These are phyloP conservation scores for Drosophila aff. DNA, from an alignment of 1,140 invertebrate genomes.

Conservation along the genomic window DNA sequence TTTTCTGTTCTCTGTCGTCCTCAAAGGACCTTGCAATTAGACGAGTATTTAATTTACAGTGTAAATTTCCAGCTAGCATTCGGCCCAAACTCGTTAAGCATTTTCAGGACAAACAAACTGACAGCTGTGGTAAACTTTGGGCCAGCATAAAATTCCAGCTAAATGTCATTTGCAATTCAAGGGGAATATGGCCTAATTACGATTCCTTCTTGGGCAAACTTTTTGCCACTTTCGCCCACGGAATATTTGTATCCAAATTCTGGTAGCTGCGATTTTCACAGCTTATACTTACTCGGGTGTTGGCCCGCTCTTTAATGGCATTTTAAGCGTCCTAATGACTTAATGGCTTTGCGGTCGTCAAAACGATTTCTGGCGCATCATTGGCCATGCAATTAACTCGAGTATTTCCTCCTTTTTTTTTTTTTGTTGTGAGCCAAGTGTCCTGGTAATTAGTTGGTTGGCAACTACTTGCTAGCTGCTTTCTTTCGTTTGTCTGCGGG, in stretches of 20 bases:
- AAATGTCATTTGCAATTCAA: slow-evolving; percentile 76
- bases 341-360: slow-evolving; percentile 65
- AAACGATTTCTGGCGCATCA: slow-evolving; percentile 76
- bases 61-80: slow-evolving; percentile 14
- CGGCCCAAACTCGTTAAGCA: slow-evolving; percentile 23
- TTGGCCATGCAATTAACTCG: slow-evolving; percentile 76
- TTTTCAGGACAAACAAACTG: slow-evolving; percentile 22
- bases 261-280: slow-evolving; percentile 18
- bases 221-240: slow-evolving; percentile 2
- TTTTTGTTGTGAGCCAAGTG: slow-evolving; percentile 34
- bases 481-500: slow-evolving; percentile 19
- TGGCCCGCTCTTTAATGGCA: slow-evolving; percentile 56
- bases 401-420: slow-evolving; percentile 16
- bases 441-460: slow-evolving; percentile 68
- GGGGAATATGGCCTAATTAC: slow-evolving; percentile 64
- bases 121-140: slow-evolving; percentile 44
- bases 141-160: slow-evolving; percentile 34
- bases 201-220: background rate
- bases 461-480: slow-evolving; percentile 16
- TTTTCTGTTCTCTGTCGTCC: slow-evolving; percentile 17
- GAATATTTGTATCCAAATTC: slow-evolving; percentile 27
- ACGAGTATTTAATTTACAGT: slow-evolving; percentile 68
- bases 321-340: slow-evolving; percentile 72
- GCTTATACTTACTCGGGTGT: slow-evolving; percentile 43
- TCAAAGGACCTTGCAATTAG: slow-evolving; percentile 45